Conservation (phyloP, 2,113 vertebrate species). For the Daboia siamensis region DNA sequence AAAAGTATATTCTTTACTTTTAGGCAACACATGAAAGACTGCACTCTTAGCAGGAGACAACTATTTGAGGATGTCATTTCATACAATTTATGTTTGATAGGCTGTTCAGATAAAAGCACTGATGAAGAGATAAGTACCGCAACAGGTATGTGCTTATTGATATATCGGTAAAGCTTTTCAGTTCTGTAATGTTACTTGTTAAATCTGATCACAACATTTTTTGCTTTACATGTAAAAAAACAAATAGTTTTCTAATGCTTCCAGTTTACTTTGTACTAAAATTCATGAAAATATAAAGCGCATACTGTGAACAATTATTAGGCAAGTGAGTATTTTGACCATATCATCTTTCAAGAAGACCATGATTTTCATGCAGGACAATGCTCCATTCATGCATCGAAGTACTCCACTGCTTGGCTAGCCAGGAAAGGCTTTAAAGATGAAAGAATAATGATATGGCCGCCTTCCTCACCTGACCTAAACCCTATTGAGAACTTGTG, state of each 20-base stretch:
- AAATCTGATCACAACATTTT: not conserved
- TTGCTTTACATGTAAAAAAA: not conserved
- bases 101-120: constrained; percentile 83
- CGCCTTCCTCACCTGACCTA: no score
- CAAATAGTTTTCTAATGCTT: not conserved
- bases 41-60: constrained; percentile 82
- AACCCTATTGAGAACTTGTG: no score
- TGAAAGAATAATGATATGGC: no score
- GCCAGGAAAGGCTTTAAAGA: no score
- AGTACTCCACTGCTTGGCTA: no score
- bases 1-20: constrained; percentile 40
- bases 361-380: no score
- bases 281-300: not conserved
- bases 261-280: not conserved
- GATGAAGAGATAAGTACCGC: constrained; percentile 78
- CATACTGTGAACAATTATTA: no score
- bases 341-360: no score
- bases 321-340: no score
- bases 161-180: not conserved
- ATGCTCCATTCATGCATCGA: no score
- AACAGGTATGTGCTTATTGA: constrained; percentile 75
- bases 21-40: constrained; percentile 97
- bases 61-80: constrained; percentile 94
- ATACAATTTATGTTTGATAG: constrained; percentile 88
- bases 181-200: not conserved